Evolutionary conservation across 2,888 invertebrate species (phyloP).

Genomic region (Limnephilus rhombicus): DNA sequence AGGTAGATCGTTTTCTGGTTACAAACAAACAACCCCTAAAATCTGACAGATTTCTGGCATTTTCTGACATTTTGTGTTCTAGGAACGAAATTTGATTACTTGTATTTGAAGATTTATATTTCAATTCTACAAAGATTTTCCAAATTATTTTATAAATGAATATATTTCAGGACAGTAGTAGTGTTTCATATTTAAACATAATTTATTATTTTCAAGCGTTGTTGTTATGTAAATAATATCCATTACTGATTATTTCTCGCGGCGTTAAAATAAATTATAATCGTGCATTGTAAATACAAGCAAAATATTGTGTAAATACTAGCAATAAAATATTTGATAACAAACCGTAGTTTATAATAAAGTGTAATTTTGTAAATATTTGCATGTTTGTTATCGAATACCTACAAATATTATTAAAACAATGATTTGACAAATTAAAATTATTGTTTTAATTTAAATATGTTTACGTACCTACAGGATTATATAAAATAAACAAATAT

Average conservation of each 20-base stretch:
- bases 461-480: neutral
- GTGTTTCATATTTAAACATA: neutral
- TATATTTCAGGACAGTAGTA: neutral
- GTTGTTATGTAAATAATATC: neutral
- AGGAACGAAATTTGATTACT: neutral
- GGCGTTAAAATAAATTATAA: neutral
- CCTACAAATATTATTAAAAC: neutral
- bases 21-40: neutral
- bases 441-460: neutral
- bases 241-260: neutral
- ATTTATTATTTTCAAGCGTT: neutral
- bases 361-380: neutral
- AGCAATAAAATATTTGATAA: neutral
- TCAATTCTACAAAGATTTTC: neutral
- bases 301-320: neutral
- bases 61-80: neutral
- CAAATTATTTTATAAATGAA: neutral
- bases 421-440: neutral
- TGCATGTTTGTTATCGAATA: neutral
- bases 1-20: neutral
- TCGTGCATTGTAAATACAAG: neutral
- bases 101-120: neutral
- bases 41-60: neutral
- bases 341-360: neutral
- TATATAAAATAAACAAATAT: too few species aligned